A percentile compares a stretch with the other conserved stretches of the same genome.
Conservation (phyloP, 1,140 invertebrate genomes). For the Lanistes nyassanus region DNA sequence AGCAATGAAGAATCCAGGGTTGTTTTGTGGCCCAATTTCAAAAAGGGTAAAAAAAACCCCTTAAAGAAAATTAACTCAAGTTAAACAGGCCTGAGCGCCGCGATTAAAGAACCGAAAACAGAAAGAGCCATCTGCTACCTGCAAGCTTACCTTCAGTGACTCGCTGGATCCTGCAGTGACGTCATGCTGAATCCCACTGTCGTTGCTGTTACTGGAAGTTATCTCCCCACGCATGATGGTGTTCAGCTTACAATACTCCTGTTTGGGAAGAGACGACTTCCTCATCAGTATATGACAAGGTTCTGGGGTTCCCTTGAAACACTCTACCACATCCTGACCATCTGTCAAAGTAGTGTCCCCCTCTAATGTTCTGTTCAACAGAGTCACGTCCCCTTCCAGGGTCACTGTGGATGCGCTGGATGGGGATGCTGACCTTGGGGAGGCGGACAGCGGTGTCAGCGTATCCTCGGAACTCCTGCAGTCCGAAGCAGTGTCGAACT, state of each 20-base stretch:
- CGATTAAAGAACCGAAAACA: not conserved
- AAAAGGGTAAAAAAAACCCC: too few relatives aligned
- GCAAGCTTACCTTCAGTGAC: constrained; percentile 51
- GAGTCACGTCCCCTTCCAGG: constrained; percentile 20
- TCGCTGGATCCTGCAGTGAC: constrained; percentile 52
- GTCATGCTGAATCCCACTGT: constrained; percentile 61
- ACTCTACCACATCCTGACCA: not conserved
- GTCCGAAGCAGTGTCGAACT: constrained; percentile 22
- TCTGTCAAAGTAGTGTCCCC: constrained; percentile 29
- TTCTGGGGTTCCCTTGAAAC: not conserved
- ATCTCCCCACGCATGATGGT: constrained; percentile 43
- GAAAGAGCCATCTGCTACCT: not conserved
- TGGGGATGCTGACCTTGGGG: constrained; percentile 9
- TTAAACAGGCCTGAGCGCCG: not conserved
- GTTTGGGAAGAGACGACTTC: not conserved
- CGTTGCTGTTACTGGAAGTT: constrained; percentile 59
- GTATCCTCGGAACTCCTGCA: constrained; percentile 27
- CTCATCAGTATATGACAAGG: not conserved
- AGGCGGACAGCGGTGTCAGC: constrained; percentile 27
- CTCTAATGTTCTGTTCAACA: constrained; percentile 22
- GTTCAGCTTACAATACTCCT: constrained; percentile 25
- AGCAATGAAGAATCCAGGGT: too few relatives aligned
- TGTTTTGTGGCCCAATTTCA: too few relatives aligned
- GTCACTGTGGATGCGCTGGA: constrained; percentile 11
- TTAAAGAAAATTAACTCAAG: not conserved